Base-by-base conservation (phyloP, 2,797 vertebrate genomes). In the Sus cebifrons region DNA sequence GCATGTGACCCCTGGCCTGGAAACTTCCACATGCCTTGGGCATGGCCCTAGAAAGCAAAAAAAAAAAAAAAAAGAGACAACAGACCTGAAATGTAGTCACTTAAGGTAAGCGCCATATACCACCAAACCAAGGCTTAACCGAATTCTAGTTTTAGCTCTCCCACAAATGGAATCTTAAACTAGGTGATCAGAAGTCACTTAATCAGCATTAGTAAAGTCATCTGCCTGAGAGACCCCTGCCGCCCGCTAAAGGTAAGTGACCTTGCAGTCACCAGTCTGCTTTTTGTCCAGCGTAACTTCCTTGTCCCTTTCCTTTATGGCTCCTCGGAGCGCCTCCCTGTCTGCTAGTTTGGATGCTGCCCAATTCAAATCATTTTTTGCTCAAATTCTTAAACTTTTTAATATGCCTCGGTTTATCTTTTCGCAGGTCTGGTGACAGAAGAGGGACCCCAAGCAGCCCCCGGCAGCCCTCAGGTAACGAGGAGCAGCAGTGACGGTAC, bases 381-480 rank as follows among this genome's bases (percentile, higher is more conserved):
- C 17, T 89, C 23, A 78, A 23, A 56, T 12, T 75, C 16, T 75
- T 25, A 56, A n/a, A 23, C 40, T 0, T 64, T 56, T 13, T 29
- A 54, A 65, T 65, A 74, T 29, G 70, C 13, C 70, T 65, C 70
- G 9, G 56, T 65, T 83, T 21, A 29, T 54, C 12, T 74, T 65
- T 29, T 6, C 60, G 29, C 58, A 74, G n/a, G 15, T 29, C 20
- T 29, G 81, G 44, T 40, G 17, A 40, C 18, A 23, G 58, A 74
- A n/a, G 25, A 75, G 68, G 40, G 58, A 79, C 36, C 2, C 21
- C 11, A 10, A 82, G 29, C 67, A 88, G 17, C 8, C 54, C 60
- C 13, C 4, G 0, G 8, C 1, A 5, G 21, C 36, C 14, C 75
- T 56, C 77, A 15, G 23, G 1, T 8, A 17, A 17, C 0, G 0